A percentile compares a stretch with the other conserved stretches of the same genome.
Evolutionary conservation across 1,140 invertebrate genomes (phyloP).

Genomic region (Gryllus bimaculatus): DNA sequence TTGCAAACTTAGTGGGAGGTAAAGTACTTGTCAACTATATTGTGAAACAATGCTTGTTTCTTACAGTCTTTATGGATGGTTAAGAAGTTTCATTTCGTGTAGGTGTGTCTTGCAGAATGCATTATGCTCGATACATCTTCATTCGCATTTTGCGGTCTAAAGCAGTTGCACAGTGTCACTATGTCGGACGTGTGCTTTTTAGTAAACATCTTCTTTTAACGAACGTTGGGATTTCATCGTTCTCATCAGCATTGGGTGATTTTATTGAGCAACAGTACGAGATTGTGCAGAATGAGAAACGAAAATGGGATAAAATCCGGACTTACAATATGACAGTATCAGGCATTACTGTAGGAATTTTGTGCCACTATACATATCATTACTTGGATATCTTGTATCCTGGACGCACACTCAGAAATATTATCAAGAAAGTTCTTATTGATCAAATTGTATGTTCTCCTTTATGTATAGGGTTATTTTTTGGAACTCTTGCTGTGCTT

Average conservation of each 20-base stretch:
- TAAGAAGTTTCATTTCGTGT: background rate
- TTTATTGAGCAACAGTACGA: conserved; percentile 77
- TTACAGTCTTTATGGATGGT: too few relatives aligned
- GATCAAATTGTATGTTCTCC: conserved; percentile 87
- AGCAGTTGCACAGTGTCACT: conserved; percentile 9
- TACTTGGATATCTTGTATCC: conserved; percentile 58
- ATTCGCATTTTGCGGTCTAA: conserved; percentile 9
- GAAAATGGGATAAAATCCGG: conserved; percentile 51
- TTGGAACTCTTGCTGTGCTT: conserved; percentile 62
- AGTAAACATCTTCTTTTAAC: conserved; percentile 70
- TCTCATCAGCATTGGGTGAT: conserved; percentile 69
- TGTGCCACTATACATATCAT: conserved; percentile 80
- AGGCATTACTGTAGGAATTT: conserved; percentile 66
- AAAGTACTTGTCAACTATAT: too few relatives aligned
- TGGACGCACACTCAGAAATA: conserved; percentile 55
- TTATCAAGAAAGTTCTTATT: conserved; percentile 74
- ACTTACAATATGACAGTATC: conserved; percentile 70
- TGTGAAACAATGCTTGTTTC: too few relatives aligned
- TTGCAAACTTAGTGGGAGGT: too few relatives aligned
- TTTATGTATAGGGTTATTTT: conserved; percentile 69
- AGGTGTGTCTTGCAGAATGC: conserved; percentile 11
- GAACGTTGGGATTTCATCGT: conserved; percentile 72
- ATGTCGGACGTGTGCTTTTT: conserved; percentile 40
- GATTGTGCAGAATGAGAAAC: conserved; percentile 45
- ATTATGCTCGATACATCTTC: background rate